Evolutionary conservation across 1,140 invertebrate genomes (phyloP).

Genomic region (Pseudobourletiella spinata): DNA sequence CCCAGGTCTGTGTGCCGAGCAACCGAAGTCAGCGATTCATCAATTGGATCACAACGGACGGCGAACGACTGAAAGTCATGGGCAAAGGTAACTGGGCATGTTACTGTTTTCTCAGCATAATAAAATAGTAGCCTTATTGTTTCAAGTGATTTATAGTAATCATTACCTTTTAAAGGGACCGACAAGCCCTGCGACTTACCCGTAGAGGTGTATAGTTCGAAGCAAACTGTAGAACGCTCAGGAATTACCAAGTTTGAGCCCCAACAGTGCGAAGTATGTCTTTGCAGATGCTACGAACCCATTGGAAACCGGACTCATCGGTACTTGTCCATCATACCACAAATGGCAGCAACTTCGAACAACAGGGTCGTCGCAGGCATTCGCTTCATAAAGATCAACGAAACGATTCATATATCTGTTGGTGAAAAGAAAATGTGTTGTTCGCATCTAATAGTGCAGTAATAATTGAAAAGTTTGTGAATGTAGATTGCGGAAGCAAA

Average conservation of each 20-base stretch:
- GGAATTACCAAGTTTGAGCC: constrained; percentile 12
- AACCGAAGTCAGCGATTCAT: constrained; percentile 1
- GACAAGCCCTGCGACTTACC: too few species aligned
- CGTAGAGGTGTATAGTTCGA: not conserved
- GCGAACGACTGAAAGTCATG: not conserved
- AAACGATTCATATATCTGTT: constrained; percentile 5
- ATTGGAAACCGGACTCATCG: constrained; percentile 9
- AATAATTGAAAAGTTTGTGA: not conserved
- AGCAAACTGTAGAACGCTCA: constrained; percentile 6
- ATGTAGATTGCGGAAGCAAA: constrained; percentile 13
- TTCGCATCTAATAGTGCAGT: not conserved
- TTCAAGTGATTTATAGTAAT: not conserved
- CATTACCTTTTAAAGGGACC: not conserved
- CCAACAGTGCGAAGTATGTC: constrained; percentile 17
- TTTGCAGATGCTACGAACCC: constrained; percentile 17
- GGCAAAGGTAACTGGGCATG: not conserved
- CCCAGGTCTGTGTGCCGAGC: not conserved
- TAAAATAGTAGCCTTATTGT: too few species aligned
- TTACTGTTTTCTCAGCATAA: not conserved
- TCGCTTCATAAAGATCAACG: constrained; percentile 9
- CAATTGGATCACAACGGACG: constrained; percentile 3
- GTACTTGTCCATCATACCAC: constrained; percentile 8
- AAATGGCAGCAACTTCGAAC: not conserved
- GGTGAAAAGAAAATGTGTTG: not conserved
- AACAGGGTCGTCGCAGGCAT: not conserved